Base-by-base conservation (phyloP, 2,888 invertebrate genomes). In the Ophioninae sp. region DNA sequence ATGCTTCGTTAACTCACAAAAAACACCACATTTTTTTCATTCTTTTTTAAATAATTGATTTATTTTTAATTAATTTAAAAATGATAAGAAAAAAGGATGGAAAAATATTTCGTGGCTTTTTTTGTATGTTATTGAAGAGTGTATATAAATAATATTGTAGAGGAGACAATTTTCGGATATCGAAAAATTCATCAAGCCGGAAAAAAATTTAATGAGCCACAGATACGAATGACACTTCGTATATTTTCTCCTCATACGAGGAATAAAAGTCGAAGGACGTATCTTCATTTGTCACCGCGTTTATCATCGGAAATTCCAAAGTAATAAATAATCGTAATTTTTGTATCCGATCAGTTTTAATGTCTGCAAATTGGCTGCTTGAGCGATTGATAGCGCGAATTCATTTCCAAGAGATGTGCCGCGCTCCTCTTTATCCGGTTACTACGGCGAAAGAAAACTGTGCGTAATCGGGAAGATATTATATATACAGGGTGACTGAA, bases 341-440 rank as follows among this genome's bases (percentile, higher is more conserved):
- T 78, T 81, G 62, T 72, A 76, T 83, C 65, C 44, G 68, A 81
- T 70, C n/a, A 74, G 62, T 78, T 74, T 83, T 83, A 83, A 83
- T 81, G 78, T 61, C 70, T 70, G 83, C 83, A 83, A 83, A 83
- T 83, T 81, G 83, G 81, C 74, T 50, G 64, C 64, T 76, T 78
- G 78, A 78, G 56, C 78, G 78, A 78, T 78, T 61, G 78, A 56
- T 21, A 62, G 70, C 39, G 41, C 7, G 64, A 8, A 70, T 78
- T 50, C 10, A 70, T 72, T 72, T 64, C 44, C 59, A 59, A 68
- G 59, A 30, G 50, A 50, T 39, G 76, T 59, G 37, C 50, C 17
- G 50, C 50, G 68, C 59, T 68, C 59, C 41, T 59, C 67, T 76
- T 76, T 68, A 39, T 30, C 67, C 37, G 76, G 41, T 37, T 37